Base-by-base conservation (phyloP, 2,113 vertebrate species). In the Callospermophilus lateralis region DNA sequence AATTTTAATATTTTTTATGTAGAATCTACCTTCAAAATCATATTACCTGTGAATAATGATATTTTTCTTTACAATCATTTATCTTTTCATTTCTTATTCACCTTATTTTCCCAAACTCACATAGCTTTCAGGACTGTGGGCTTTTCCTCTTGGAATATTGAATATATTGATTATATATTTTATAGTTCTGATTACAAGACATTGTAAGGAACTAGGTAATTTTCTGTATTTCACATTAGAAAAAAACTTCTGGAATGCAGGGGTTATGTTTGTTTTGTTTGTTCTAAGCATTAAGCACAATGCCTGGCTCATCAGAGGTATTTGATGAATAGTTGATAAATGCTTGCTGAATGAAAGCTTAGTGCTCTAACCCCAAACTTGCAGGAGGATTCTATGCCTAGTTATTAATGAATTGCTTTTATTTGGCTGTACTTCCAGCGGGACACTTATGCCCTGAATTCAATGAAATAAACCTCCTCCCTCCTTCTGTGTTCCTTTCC, bases 261-360 rank as follows among this genome's bases (percentile, higher is more conserved):
- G 22, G 19, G 77, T 89, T 65, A 39, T 73, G 37, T 12, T 26
- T 42, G 5, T 92, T 96, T 13, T 76, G 17, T 83, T 22, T 89
- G 79, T 86, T 63, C 28, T 10, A 45, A 17, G 13, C 87, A 77
- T 87, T 58, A 39, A 88, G 55, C 37, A 68, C 45, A 89, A 32
- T 80, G 34, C 3, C 12, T 95, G 72, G 45, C 28, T 84, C 70
- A 84, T 78, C 73, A 85, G 30, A 93, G 30, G 10, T 15, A 58
- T 92, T 87, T 92, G 42, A 88, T 55, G 32, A 92, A 76, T 91
- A 95, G 90, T 92, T 97, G 15, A 86, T 90, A 90, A 95, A 42
- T 90, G 13, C 81, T 93, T 77, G 37, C 68, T 61, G 6, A 90
- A 63, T 86, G 22, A 80, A 92, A 89, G 42, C 51, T 58, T n/a